A percentile compares a stretch with the other conserved stretches of the same genome.
Evolutionary conservation across 2,113 vertebrate species (phyloP).

Genomic region (Asarcornis scutulata): DNA sequence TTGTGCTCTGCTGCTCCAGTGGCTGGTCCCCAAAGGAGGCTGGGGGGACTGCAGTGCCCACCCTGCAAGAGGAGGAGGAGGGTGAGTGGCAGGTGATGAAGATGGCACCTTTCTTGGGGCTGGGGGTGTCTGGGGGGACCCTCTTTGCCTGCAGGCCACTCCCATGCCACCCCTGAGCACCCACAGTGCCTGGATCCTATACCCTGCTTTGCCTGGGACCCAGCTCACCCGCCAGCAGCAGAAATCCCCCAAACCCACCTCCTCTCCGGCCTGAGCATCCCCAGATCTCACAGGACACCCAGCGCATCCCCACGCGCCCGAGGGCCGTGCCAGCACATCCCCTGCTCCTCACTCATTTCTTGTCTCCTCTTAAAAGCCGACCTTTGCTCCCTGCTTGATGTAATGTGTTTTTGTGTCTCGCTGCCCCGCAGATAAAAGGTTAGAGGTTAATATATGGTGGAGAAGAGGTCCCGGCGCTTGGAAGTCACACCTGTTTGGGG

Average conservation of each 20-base stretch:
- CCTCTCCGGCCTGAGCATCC: neutral
- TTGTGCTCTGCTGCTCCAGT: neutral
- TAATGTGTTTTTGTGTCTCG: constrained; percentile 31
- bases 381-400: constrained; percentile 28
- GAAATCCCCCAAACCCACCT: neutral
- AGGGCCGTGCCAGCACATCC: neutral
- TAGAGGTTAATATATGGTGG: constrained; percentile 61
- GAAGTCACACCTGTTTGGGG: constrained; percentile 71
- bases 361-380: constrained; percentile 22
- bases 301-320: rapidly evolving
- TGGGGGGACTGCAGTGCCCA: rapidly evolving
- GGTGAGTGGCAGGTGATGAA: neutral
- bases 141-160: neutral
- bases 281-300: neutral
- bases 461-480: neutral
- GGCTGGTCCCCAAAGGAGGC: neutral
- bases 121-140: neutral
- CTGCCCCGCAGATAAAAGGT: constrained; percentile 46
- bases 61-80: neutral
- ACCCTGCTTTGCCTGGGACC: neutral
- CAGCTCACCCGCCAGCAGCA: neutral
- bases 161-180: neutral
- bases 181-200: neutral
- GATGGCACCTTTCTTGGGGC: neutral
- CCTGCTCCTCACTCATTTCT: neutral